Evolutionary conservation across 2,797 vertebrate genomes (phyloP), one percentile per base, ranked within the genome.

Genomic region (Linurgus olivaceus): DNA sequence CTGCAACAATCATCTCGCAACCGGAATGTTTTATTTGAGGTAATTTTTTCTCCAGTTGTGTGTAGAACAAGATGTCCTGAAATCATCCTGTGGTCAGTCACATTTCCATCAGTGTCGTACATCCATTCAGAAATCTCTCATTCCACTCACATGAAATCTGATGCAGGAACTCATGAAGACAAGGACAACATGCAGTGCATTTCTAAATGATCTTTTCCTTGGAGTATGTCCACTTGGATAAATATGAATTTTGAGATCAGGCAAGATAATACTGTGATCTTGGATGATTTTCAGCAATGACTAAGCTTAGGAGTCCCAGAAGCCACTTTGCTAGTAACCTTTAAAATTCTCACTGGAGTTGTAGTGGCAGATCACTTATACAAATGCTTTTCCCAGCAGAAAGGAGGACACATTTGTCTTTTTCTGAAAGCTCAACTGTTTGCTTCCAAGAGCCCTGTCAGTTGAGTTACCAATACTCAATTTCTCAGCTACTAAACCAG

Each of bases 231-330:
- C 57, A 52, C n/a, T 50, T 26, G 29, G 50, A 79, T 45, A 84
- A 82, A 76, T 33, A 28, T 44, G 3, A 45, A 33, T 62, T 82
- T 52, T 89, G 67, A 70, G 23, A 82, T 79, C 37, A 50, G 33
- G 57, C 86, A 85, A 74, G 52, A 78, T 40, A 78, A 68, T 37
- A 55, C 2, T 51, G 50, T 11, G 2, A 47, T 76, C 59, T 91
- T 85, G 68, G 84, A 89, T 82, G 67, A 74, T 33, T 76, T 66
- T 74, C 81, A 94, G 57, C 67, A 85, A 26, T 85, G 84, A 92
- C 84, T 87, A 82, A 95, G 80, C 40, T 85, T 25, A n/a, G 78
- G 77, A 92, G 74, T 76, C 80, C 71, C 89, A 89, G 71, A 92
- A 91, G 81, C 11, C 70, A 45, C 71, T 93, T 37, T 72, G 59